Evolutionary conservation across 2,888 invertebrate genomes (phyloP), one percentile per base, ranked within the genome.

Genomic region (Scelioninae gen. 1): DNA sequence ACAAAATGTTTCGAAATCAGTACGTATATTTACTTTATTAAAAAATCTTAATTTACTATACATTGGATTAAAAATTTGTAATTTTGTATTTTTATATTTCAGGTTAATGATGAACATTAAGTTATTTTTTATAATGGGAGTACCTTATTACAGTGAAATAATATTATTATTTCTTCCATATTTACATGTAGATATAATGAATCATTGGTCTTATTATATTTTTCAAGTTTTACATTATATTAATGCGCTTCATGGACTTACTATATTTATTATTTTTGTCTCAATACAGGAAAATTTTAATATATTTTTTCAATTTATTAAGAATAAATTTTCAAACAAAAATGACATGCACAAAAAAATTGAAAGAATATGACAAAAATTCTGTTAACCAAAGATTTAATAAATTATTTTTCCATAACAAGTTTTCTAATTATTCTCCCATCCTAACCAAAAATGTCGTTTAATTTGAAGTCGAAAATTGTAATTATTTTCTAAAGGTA

Each of bases 21-120:
- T 53, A 31, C 11, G 53, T 53, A n/a, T 53, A 91, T 40, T 4
- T 40, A 11, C 4, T 40, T 11, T 40, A 40, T 4, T 40, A 10
- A n/a, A n/a, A n/a, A n/a, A n/a, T n/a, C n/a, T n/a, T 10, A 11
- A 11, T 40, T 40, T 40, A 11, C 34, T 40, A 40, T 40, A 11
- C 11, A 40, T 11, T 11, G 8, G 11, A 40, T 40, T 11, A 40
- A 40, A 40, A 10, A 45, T 45, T 45, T 13, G 5, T n/a, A n/a
- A n/a, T n/a, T n/a, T n/a, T n/a, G n/a, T n/a, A n/a, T n/a, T n/a
- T n/a, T n/a, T n/a, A n/a, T n/a, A n/a, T 45, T 45, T 2, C 15
- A 45, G 45, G 85, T 9, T 45, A 5, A 45, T 45, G 13, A 13
- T 45, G 45, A 60, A 45, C 16, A 15, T 60, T n/a, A 60, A 60